Evolutionary conservation across 23 tunicate species (phyloP), one percentile per base, ranked within the genome.

Genomic region (Diplosoma virens): DNA sequence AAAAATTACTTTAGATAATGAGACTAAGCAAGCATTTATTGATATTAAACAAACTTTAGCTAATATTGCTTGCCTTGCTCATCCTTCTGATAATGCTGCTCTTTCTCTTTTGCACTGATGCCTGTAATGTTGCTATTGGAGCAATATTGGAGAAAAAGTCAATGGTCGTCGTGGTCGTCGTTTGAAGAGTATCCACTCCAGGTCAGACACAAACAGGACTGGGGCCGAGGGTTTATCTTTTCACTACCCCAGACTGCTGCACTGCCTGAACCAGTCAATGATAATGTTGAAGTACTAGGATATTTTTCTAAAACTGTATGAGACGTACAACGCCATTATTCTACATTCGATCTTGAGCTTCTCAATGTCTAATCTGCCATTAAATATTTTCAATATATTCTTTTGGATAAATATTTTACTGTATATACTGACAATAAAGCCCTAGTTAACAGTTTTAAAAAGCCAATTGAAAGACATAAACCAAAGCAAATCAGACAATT

Each of bases 81-180:
- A 46, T 47, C 74, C 74, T 1, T 1, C 14, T 32, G 61, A 33
- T 0, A 66, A 65, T 31, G 83, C 83, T 1, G 18, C 83, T 28
- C 65, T 66, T 31, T 47, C 58, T 3, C 33, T 79, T n/a, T 18
- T 25, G 27, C 59, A 47, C 61, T 1, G 83, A 79, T 29, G 83
- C 83, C 30, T 46, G 63, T 24, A 27, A 25, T 30, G 30, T 27
- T 29, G 83, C 83, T 2, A 22, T 79, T 25, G 78, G 78, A 5
- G 85, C 58, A 24, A 21, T 47, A n/a, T 52, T 81, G 34, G 85
- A 81, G 54, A 77, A 81, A 46, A 30, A n/a, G n/a, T n/a, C n/a
- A n/a, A n/a, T n/a, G n/a, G n/a, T n/a, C n/a, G n/a, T n/a, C n/a
- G n/a, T n/a, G n/a, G n/a, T n/a, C n/a, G n/a, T n/a, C n/a, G n/a